Conservation (phyloP, 1,140 invertebrate genomes). For the Drosophila kanapiae region DNA sequence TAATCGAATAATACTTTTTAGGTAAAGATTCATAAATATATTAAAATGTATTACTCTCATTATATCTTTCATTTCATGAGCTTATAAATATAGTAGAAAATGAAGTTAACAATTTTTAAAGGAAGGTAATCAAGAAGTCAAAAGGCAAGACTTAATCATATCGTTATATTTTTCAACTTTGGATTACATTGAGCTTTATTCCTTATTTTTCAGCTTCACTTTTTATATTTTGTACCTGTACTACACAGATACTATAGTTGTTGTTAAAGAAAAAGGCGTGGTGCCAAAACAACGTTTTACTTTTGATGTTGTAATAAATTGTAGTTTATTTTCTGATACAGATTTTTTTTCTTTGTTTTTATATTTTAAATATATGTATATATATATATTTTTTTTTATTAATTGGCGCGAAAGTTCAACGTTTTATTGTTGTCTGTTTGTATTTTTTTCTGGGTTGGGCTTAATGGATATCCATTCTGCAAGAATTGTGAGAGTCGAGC, state of each 20-base stretch:
- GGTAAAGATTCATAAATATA: no score
- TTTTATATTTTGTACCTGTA: slow-evolving; percentile 16
- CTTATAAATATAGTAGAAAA: no score
- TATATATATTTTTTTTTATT: background rate
- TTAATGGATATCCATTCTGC: slow-evolving; percentile 12
- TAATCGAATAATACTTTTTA: no score
- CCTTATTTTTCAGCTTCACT: slow-evolving; percentile 26
- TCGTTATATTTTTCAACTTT: background rate
- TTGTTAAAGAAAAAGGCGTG: slow-evolving; percentile 56
- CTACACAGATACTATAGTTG: slow-evolving; percentile 1
- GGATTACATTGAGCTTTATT: background rate
- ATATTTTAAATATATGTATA: slow-evolving; percentile 15
- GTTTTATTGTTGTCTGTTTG: slow-evolving; percentile 5
- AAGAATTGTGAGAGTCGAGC: slow-evolving; percentile 21
- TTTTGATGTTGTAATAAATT: slow-evolving; percentile 53
- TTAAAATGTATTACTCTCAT: no score
- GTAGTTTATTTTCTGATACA: slow-evolving; percentile 15
- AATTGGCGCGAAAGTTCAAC: slow-evolving; percentile 22
- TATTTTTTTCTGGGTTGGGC: slow-evolving; percentile 21
- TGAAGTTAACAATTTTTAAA: background rate
- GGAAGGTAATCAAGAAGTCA: background rate
- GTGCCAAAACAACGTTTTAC: slow-evolving; percentile 37
- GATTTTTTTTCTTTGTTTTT: slow-evolving; percentile 14
- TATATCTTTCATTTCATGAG: no score
- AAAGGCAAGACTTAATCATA: background rate